Evolutionary conservation across 2,888 invertebrate genomes (phyloP).

Genomic region (Andrena dorsata): DNA sequence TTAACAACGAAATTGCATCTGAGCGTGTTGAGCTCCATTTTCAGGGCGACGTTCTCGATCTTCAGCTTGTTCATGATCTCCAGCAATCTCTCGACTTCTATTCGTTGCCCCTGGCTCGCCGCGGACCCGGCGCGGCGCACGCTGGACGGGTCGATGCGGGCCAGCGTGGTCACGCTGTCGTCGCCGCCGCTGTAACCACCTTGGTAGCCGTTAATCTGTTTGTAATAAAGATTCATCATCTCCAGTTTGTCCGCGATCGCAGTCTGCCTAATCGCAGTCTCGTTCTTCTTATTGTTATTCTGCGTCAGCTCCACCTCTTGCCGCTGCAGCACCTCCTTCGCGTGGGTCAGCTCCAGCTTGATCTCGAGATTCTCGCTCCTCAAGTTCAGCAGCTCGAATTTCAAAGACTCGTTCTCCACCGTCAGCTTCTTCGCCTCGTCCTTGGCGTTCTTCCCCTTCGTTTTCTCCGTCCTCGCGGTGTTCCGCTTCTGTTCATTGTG

Average conservation of each 20-base stretch:
- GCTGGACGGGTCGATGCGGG: slow-evolving; percentile 1
- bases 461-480: neutral
- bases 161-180: neutral
- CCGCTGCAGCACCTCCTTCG: slow-evolving; percentile 39
- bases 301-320: neutral
- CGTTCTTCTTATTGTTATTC: neutral
- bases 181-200: neutral
- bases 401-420: slow-evolving; percentile 63
- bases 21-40: slow-evolving; percentile 53
- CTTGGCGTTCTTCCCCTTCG: slow-evolving; percentile 30
- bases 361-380: slow-evolving; percentile 42
- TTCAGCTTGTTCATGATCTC: slow-evolving; percentile 26
- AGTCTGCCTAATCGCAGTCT: neutral
- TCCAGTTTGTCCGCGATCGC: slow-evolving; percentile 35
- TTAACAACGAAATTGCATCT: slow-evolving; percentile 51
- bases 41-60: slow-evolving; percentile 51
- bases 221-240: slow-evolving; percentile 35
- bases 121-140: neutral
- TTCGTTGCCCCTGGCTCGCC: neutral
- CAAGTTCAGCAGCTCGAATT: slow-evolving; percentile 59
- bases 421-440: slow-evolving; percentile 34
- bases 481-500: neutral
- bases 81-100: slow-evolving; percentile 14
- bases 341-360: slow-evolving; percentile 36
- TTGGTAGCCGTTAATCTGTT: slow-evolving; percentile 25